Evolutionary conservation across 2,888 invertebrate species (phyloP).

Genomic region (Diploptera punctata): DNA sequence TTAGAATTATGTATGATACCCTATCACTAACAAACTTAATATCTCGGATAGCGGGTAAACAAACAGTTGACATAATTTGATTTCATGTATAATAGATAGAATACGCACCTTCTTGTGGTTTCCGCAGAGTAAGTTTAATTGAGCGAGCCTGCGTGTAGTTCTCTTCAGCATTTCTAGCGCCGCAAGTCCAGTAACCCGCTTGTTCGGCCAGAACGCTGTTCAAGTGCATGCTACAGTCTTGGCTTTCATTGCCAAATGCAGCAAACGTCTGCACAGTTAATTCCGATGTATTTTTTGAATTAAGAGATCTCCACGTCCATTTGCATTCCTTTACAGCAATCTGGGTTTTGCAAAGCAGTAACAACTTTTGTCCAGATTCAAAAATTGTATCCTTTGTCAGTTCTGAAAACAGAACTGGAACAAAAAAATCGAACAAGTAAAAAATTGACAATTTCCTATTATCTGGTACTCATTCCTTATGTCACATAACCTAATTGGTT

Average conservation of each 20-base stretch:
- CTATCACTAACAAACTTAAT: too few species aligned
- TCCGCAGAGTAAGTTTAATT: constrained; percentile 44
- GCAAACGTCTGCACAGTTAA: constrained; percentile 52
- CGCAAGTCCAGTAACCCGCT: constrained; percentile 54
- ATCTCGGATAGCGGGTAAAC: too few species aligned
- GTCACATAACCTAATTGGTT: too few species aligned
- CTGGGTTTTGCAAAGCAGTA: constrained; percentile 51
- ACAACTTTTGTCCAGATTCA: constrained; percentile 50
- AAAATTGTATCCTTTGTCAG: constrained; percentile 50
- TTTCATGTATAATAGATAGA: too few species aligned
- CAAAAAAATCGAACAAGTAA: not conserved
- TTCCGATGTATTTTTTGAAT: not conserved
- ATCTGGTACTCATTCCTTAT: not conserved
- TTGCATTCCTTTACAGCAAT: constrained; percentile 52
- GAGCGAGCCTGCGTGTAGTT: constrained; percentile 46
- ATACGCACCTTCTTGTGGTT: not conserved
- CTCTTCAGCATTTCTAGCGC: constrained; percentile 49
- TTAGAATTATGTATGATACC: too few species aligned
- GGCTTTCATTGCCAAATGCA: constrained; percentile 51
- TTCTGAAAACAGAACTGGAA: constrained; percentile 45
- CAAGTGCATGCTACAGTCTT: constrained; percentile 53
- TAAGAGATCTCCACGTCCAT: constrained; percentile 52
- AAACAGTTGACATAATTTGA: too few species aligned
- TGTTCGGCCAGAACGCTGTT: constrained; percentile 52
- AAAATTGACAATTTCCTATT: not conserved